Conservation (phyloP, 2,888 invertebrate species). For the Ophion slaviceki region DNA sequence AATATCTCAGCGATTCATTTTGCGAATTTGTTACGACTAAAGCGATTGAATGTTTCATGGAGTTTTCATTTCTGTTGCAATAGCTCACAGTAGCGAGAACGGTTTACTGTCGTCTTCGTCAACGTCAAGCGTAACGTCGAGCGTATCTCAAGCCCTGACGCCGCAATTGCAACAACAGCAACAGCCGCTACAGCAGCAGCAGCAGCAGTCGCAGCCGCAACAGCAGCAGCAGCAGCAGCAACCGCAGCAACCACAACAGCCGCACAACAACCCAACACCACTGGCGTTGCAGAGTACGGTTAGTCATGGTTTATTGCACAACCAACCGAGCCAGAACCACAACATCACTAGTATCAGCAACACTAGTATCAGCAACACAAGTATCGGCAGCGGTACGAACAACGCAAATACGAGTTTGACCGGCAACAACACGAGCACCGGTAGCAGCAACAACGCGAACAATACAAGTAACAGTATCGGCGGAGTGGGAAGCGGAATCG, state of each 20-base stretch:
- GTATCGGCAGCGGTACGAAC: conserved; percentile 45
- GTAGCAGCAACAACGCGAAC: conserved; percentile 79
- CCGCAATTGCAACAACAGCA: conserved; percentile 76
- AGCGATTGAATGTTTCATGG: not conserved
- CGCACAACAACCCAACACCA: conserved; percentile 72
- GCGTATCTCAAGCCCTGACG: conserved; percentile 80
- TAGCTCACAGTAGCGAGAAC: conserved; percentile 83
- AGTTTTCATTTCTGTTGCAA: conserved; percentile 24
- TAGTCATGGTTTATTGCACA: conserved; percentile 75
- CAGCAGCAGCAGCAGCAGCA: conserved; percentile 78
- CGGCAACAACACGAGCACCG: conserved; percentile 77
- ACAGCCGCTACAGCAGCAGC: conserved; percentile 67
- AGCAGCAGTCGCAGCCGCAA: conserved; percentile 77
- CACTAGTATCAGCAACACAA: conserved; percentile 58
- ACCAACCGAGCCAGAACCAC: conserved; percentile 73
- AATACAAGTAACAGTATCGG: conserved; percentile 82
- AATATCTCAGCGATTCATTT: too few relatives aligned
- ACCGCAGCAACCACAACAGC: conserved; percentile 64
- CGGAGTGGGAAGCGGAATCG: conserved; percentile 68
- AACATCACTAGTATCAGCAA: conserved; percentile 60
- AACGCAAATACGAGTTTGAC: conserved; percentile 73
- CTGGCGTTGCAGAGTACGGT: conserved; percentile 71
- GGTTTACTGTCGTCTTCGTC: conserved; percentile 80
- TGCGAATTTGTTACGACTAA: too few relatives aligned
- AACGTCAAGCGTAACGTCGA: conserved; percentile 78